Base-by-base conservation (phyloP, 2,888 invertebrate genomes). In the Cantharis rufa region DNA sequence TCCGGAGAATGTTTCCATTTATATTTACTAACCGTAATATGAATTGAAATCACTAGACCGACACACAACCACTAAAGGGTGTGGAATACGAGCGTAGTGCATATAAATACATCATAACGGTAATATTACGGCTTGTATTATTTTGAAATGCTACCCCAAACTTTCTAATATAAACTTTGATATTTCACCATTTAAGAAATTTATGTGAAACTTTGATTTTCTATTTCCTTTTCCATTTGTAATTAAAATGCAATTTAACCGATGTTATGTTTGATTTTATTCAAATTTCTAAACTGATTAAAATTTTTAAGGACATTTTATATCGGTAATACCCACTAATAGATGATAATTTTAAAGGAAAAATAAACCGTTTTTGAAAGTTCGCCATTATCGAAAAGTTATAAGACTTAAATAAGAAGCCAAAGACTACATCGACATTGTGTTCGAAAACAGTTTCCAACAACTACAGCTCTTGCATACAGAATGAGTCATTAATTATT, bases 1-100 rank as follows among this genome's bases (percentile, higher is more conserved):
- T 83, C 83, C 84, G 79, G 83, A 83, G 83, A 84, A 84, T 84
- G 84, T 81, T 83, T 82, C 83, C 84, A 83, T 81, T 82, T 83
- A 83, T 84, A 83, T 81, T 82, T 83, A 83, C 82, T 79, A 81
- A 81, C 83, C 83, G 82, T 84, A 84, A 84, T 84, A 80, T 76
- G 84, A 83, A 84, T 84, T 83, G 83, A 82, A 84, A 82, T 83
- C 82, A 81, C 80, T 80, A 81, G 82, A 82, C 81, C 81, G 82
- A 76, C 74, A 74, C 77, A 78, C 62, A 71, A 69, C 28, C 72
- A 71, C 70, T 63, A 70, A 66, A 72, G 75, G 70, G 75, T 71
- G 75, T 70, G 70, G 75, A 71, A 69, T 72, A 70, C 66, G 75
- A 78, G 75, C 78, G 70, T 75, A 75, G 71, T 75, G 78, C 78